phyloP scores from a whole-genome alignment of 2,797 vertebrate genomes.

The Perodicticus potto region DNA sequence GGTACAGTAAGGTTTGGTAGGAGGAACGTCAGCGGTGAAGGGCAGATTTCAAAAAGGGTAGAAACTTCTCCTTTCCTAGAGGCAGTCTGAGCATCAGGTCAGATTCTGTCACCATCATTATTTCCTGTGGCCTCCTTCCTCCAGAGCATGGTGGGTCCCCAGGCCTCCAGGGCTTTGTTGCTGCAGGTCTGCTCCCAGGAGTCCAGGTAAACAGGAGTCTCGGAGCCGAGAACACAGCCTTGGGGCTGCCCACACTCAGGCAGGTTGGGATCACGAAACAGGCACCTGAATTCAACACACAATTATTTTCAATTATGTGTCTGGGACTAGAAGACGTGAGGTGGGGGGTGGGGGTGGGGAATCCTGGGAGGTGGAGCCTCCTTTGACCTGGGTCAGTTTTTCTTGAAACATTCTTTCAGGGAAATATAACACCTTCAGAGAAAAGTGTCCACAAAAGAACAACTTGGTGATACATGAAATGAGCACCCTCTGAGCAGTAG shows the following conservation, averaged over 20 bases:
- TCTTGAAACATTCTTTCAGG: neutral
- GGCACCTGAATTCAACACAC: neutral
- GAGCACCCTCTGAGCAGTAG: neutral
- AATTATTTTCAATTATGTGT: neutral
- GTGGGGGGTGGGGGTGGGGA: too few species aligned
- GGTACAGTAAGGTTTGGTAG: too few species aligned
- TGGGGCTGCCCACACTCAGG: accelerated
- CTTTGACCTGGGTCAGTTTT: neutral
- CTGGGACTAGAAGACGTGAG: neutral
- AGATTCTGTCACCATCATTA: neutral
- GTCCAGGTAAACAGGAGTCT: neutral
- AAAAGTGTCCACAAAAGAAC: neutral
- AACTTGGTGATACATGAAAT: neutral
- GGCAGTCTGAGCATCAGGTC: neutral
- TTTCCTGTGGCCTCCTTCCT: neutral
- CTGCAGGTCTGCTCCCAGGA: neutral
- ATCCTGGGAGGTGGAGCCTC: neutral
- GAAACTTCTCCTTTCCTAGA: neutral
- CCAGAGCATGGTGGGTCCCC: neutral
- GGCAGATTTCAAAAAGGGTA: neutral
- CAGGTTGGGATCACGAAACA: neutral
- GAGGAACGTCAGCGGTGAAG: neutral
- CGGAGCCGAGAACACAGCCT: neutral
- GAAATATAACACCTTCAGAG: neutral
- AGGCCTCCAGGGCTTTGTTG: neutral